These are phyloP conservation scores for Yponomeuta malinellus DNA, from an alignment of 2,888 invertebrate species.

Conservation along the genomic window DNA sequence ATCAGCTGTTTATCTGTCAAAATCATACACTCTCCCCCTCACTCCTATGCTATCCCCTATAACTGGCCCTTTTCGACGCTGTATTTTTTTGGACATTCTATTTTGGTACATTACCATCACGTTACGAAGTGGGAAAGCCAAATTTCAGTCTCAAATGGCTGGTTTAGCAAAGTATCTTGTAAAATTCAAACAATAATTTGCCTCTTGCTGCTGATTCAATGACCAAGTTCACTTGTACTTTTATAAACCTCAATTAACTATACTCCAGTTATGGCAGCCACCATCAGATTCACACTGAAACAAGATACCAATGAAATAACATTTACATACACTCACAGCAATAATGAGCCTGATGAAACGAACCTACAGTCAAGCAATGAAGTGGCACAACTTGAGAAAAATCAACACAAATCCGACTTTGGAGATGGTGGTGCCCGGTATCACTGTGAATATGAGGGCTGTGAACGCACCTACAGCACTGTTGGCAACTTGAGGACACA, in stretches of 20 bases:
- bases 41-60: slow-evolving; percentile 37
- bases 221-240: not conserved
- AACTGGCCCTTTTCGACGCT: slow-evolving; percentile 53
- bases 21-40: slow-evolving; percentile 51
- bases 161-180: slow-evolving; percentile 34
- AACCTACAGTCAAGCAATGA: slow-evolving; percentile 13
- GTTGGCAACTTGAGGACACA: slow-evolving; percentile 96
- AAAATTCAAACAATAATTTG: slow-evolving; percentile 29
- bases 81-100: slow-evolving; percentile 73
- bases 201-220: not conserved
- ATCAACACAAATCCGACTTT: slow-evolving; percentile 48
- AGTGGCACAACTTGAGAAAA: slow-evolving; percentile 35
- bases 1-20: slow-evolving; percentile 74
- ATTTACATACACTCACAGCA: slow-evolving; percentile 6
- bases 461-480: slow-evolving; percentile 92
- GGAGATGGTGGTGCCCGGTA: slow-evolving; percentile 76
- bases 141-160: slow-evolving; percentile 55
- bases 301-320: slow-evolving; percentile 8
- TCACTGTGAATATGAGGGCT: slow-evolving; percentile 92
- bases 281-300: not conserved
- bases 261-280: slow-evolving; percentile 1
- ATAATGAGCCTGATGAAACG: slow-evolving; percentile 1
- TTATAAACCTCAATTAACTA: not conserved
- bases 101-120: slow-evolving; percentile 74
- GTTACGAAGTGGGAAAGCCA: slow-evolving; percentile 62